Percentiles rank a stretch among this genome's conserved stretches.
phyloP scores from a whole-genome alignment of 2,888 invertebrate species.

The Myopa tessellatipennis region DNA sequence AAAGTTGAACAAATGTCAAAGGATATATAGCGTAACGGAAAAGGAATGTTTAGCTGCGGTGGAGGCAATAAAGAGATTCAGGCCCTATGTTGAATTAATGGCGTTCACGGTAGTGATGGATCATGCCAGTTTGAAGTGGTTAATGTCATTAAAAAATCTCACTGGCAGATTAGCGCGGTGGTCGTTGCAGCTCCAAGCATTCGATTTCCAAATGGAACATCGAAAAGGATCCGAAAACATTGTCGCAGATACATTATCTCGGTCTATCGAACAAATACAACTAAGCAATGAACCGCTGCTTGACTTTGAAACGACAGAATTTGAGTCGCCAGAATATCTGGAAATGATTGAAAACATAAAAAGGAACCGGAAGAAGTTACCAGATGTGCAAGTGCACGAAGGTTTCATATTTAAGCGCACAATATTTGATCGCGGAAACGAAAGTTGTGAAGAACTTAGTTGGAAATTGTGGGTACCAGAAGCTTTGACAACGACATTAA shows the following conservation, averaged over 20 bases:
- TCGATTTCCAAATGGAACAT: conserved; percentile 13
- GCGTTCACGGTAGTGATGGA: conserved; percentile 5
- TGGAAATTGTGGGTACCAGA: conserved; percentile 39
- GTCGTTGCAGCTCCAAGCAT: not conserved
- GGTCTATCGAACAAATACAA: not conserved
- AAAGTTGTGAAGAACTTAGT: not conserved
- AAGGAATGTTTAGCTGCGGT: conserved; percentile 44
- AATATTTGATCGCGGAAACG: conserved; percentile 11
- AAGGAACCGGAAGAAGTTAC: not conserved
- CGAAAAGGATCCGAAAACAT: conserved; percentile 14
- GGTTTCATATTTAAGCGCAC: not conserved
- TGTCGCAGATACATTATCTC: not conserved
- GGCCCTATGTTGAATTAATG: conserved; percentile 45
- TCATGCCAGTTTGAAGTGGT: conserved; percentile 22
- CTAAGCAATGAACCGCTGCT: not conserved
- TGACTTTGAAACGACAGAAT: not conserved
- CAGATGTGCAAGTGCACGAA: not conserved
- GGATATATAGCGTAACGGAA: conserved; percentile 44
- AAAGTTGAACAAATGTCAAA: conserved; percentile 42
- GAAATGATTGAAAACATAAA: not conserved
- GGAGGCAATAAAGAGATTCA: conserved; percentile 40
- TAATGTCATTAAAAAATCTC: conserved; percentile 5
- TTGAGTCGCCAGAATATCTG: not conserved
- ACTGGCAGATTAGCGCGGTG: conserved; percentile 3
- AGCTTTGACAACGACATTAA: conserved; percentile 3